These are phyloP conservation scores for Hippocampus kuda DNA, from an alignment of 2,797 vertebrate genomes.

Conservation along the genomic window DNA sequence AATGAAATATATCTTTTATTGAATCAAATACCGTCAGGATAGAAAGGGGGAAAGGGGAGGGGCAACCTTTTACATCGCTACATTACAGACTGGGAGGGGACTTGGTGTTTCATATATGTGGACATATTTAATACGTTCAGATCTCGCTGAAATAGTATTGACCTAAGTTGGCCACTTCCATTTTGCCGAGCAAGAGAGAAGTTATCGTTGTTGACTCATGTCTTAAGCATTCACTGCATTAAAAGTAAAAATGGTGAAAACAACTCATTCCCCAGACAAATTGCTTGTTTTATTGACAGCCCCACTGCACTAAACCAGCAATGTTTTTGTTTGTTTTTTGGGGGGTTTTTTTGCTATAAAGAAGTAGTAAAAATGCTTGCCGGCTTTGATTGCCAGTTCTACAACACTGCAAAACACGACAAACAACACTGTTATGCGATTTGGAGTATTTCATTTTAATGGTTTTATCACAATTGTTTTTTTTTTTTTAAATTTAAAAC, in stretches of 20 bases:
- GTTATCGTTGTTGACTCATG: neutral
- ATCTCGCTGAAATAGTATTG: neutral
- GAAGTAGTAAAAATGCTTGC: neutral
- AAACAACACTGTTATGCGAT: neutral
- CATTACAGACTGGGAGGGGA: neutral
- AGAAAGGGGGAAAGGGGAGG: neutral
- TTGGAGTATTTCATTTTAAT: neutral
- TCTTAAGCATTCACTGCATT: neutral
- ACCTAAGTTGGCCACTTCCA: neutral
- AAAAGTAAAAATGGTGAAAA: neutral
- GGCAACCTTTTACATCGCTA: neutral
- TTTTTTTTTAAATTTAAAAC: neutral
- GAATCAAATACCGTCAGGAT: neutral
- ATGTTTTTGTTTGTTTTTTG: neutral
- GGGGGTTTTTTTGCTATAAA: neutral
- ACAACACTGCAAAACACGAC: neutral
- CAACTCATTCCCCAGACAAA: neutral
- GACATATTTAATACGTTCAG: neutral
- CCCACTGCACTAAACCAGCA: neutral
- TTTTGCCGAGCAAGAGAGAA: neutral
- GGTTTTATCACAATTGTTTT: neutral
- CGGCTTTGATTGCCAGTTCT: neutral
- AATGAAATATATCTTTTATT: neutral
- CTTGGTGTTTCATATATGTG: neutral
- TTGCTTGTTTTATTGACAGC: neutral